Evolutionary conservation across 92 coral and sea anemone species (phyloP), one percentile per base, ranked within the genome.

Genomic region (Heliopora coerulea): DNA sequence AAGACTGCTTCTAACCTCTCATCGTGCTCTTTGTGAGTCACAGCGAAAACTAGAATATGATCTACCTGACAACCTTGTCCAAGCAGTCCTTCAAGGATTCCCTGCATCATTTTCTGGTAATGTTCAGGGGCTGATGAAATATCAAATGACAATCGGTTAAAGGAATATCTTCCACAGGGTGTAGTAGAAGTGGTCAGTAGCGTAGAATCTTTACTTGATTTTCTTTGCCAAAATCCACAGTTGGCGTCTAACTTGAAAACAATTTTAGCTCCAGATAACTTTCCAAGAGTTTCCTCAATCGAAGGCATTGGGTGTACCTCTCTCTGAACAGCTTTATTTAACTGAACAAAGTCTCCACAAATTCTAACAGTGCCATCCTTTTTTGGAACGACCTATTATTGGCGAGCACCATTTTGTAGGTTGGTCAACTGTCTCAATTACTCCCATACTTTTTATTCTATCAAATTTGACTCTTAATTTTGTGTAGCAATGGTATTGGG

Each of bases 141-240:
- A 1, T 84, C 79, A 49, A 86, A 82, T 27, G 87, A 87, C 5
- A 86, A 60, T 0, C 90, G 21, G 73, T 83, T 86, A 61, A 83
- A 86, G 12, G 79, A 86, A 32, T 20, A 82, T 5, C 81, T 58
- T 1, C 84, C 86, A 41, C 66, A 84, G 31, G 85, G 88, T 32
- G 83, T 76, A 29, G 75, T 29, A 28, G 72, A 80, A n/a, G 88
- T 74, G 13, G 84, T 62, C 21, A 78, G 79, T 6, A 79, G 57
- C 35, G 27, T 73, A 14, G 85, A 80, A 19, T 73, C 77, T 23
- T 84, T 73, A 9, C 80, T 81, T 34, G 63, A 54, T 34, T 82
- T 83, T 10, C 80, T 61, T 68, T 79, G 84, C 84, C 84, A 84
- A 30, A 72, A 84, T 0, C 85, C 85, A 66, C 81, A 61, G 67